Evolutionary conservation across 2,797 vertebrate genomes (phyloP), one percentile per base, ranked within the genome.

Genomic region (Poecilia velifera): DNA sequence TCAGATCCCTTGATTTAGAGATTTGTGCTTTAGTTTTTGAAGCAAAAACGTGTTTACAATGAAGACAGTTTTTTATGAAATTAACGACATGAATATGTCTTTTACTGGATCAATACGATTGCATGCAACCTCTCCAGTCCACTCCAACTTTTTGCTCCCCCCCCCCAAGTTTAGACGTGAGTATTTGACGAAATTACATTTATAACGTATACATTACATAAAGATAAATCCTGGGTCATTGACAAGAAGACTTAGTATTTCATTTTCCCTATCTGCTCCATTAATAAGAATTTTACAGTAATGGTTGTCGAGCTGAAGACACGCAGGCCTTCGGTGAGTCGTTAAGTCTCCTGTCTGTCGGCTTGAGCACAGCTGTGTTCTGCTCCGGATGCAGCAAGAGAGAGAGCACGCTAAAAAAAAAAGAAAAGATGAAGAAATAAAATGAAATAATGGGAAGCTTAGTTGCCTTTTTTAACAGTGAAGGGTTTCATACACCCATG

Each of bases 351-450:
- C 79, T 84, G 83, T 87, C 81, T 93, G 76, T 86, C 31, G 74
- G 82, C 89, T 94, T 85, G 80, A 90, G 89, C 93, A 95, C 95
- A 95, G 95, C 95, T 96, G 95, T 89, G 87, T 86, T 93, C 88
- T 94, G 94, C 95, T 95, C 95, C 95, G 94, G 95, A 96, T 96
- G 94, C 93, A 92, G 89, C 90, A 85, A 84, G 82, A 82, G 81
- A 82, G 73, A 18, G 72, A 36, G 36, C 53, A 39, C n/a, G 45
- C 18, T 41, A 20, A 72, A 46, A 73, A 66, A 66, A n/a, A 75
- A 34, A 70, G 78, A 64, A 39, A 36, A 36, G 3, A 73, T 79
- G 9, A 70, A n/a, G 22, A 70, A 73, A 84, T 68, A 73, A 80
- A 10, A 70, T 70, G 12, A 70, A 73, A 84, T 68, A 51, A 73